Evolutionary conservation across 1,140 invertebrate genomes (phyloP), one percentile per base, ranked within the genome.

Genomic region (Ectropis grisescens): DNA sequence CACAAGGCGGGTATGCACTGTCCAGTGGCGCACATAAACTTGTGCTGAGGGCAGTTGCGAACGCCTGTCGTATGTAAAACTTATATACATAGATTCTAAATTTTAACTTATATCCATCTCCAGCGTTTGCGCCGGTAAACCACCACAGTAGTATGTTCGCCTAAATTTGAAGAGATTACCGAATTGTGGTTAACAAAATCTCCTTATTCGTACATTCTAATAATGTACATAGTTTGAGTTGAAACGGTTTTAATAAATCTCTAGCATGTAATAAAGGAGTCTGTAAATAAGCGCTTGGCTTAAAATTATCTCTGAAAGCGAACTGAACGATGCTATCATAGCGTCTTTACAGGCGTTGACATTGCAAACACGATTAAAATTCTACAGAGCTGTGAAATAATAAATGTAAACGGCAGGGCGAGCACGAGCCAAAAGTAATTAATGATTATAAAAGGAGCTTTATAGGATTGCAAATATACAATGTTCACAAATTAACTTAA

Each of bases 1-100:
- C 91, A 92, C 54, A 89, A 74, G 12, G 62, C 66, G 1, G 91
- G 89, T 52, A 94, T 92, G 68, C 93, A 94, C 32, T 85, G 81
- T 10, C 87, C 86, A 34, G 64, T 83, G 11, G 57, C 62, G 64
- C 89, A 90, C 48, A 82, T 65, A 68, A 89, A 89, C 59, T 87
- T 85, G 42, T 84, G 83, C 41, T 80, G 74, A 5, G 82, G 62
- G 67, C 88, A 90, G 15, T 80, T 19, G 16, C 16, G 16, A 3
- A 4, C 16, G 16, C 16, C 16, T 4, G 16, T 8, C 8, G 16
- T 8, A 19, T 19, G 16, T 19, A 8, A 19, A 19, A 19, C 16
- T 19, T n/a, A n/a, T n/a, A n/a, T n/a, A n/a, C n/a, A n/a, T n/a
- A n/a, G n/a, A n/a, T n/a, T n/a, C n/a, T n/a, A n/a, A n/a, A n/a